A percentile compares a stretch with the other conserved stretches of the same genome.
Evolutionary conservation across 2,113 vertebrate species (phyloP).

Genomic region (Narcine bancroftii): DNA sequence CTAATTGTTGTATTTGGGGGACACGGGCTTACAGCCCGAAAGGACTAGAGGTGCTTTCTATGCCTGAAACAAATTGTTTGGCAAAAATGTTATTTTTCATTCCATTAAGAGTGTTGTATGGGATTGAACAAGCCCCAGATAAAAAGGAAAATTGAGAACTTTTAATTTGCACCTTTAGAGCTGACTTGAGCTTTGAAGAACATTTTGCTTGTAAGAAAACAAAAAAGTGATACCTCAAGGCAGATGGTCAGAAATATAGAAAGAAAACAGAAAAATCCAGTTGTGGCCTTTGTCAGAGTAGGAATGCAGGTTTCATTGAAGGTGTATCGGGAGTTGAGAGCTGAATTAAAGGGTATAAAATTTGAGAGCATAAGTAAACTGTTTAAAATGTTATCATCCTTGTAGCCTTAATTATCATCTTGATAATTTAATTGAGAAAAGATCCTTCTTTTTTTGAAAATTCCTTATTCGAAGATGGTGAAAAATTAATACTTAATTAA

Average conservation of each 20-base stretch:
- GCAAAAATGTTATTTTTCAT: neutral
- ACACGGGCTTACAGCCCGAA: too few relatives aligned
- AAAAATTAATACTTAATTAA: too few relatives aligned
- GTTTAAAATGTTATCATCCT: too few relatives aligned
- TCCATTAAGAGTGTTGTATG: neutral
- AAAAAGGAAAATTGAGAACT: neutral
- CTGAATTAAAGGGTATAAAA: too few relatives aligned
- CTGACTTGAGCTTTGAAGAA: neutral
- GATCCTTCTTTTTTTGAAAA: too few relatives aligned
- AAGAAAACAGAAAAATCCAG: neutral
- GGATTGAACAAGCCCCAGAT: neutral
- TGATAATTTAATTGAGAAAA: too few relatives aligned
- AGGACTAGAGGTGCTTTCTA: too few relatives aligned
- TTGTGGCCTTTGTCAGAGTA: neutral
- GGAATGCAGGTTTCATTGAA: neutral
- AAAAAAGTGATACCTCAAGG: neutral
- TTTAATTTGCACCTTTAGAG: too few relatives aligned
- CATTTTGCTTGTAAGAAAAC: neutral
- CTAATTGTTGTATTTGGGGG: too few relatives aligned
- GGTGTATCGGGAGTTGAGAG: neutral
- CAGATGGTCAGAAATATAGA: neutral
- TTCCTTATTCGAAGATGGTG: too few relatives aligned
- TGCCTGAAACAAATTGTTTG: constrained; percentile 3
- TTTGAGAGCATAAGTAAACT: too few relatives aligned
- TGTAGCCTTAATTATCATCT: too few relatives aligned